Evolutionary conservation across 37 sponge, comb jelly and placozoan species (phyloP).

Genomic region (Spongia lamella): DNA sequence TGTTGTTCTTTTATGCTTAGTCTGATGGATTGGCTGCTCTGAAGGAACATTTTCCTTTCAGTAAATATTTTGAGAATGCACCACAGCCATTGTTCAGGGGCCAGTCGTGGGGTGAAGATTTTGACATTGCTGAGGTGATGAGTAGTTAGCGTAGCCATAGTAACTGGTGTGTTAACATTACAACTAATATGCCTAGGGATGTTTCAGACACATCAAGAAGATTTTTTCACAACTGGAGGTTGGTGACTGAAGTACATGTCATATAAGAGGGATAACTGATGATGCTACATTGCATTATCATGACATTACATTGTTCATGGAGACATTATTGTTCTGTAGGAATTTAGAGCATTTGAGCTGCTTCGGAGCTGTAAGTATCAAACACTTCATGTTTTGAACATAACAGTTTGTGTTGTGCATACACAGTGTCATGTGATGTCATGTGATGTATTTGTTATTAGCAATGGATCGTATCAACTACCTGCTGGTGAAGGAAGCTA

Average conservation of each 20-base stretch:
- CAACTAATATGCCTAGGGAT: constrained; percentile 66
- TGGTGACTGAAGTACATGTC: no score
- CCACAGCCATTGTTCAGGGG: constrained; percentile 93
- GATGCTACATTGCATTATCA: no score
- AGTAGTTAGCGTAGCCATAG: not conserved
- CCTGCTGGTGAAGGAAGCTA: constrained; percentile 93
- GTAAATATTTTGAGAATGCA: constrained; percentile 88
- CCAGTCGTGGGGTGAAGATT: constrained; percentile 70
- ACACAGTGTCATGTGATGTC: constrained; percentile 3
- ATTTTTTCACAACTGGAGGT: constrained; percentile 95
- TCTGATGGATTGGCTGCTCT: constrained; percentile 69
- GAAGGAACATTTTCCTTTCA: constrained; percentile 84
- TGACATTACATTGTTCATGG: no score
- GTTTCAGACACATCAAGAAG: constrained; percentile 88
- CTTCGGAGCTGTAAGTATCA: constrained; percentile 67
- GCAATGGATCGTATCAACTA: constrained; percentile 87
- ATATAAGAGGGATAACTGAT: no score
- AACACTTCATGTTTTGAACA: no score
- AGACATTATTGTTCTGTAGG: constrained; percentile 45
- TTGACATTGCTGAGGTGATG: constrained; percentile 90
- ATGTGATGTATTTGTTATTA: not conserved
- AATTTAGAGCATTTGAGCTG: constrained; percentile 95
- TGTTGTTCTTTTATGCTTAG: no score
- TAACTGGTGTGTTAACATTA: not conserved
- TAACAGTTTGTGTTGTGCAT: no score